Percentiles rank a stretch among this genome's conserved stretches.
Conservation (phyloP, 2,113 vertebrate genomes). For the Acrocephalus arundinaceus region DNA sequence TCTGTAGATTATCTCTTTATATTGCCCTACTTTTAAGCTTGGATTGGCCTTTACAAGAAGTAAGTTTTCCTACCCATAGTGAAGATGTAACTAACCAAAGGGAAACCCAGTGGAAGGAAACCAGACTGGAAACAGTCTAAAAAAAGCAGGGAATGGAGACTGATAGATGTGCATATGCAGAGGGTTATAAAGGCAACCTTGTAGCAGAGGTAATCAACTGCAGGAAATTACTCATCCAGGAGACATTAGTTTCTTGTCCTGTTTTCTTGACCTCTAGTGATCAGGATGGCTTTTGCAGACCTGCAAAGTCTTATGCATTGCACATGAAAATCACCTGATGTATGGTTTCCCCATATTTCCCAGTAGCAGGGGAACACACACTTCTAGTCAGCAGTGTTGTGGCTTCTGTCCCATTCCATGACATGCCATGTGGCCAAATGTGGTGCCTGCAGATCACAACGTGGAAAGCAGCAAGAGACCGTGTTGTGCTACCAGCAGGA, state of each 20-base stretch:
- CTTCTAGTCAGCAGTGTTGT: background rate
- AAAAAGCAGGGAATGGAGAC: background rate
- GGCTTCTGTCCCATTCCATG: background rate
- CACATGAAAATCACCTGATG: background rate
- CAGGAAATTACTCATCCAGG: background rate
- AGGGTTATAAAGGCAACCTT: background rate
- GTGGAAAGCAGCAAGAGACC: background rate
- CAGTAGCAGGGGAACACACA: background rate
- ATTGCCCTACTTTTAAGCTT: background rate
- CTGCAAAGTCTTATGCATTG: background rate
- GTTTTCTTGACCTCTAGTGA: background rate
- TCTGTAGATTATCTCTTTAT: background rate
- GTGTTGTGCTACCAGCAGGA: background rate
- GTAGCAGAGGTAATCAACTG: background rate
- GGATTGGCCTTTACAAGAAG: background rate
- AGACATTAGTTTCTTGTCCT: background rate
- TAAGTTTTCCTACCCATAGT: background rate
- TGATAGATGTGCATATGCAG: background rate
- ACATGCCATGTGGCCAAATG: background rate
- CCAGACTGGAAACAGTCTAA: background rate
- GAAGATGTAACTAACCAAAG: background rate
- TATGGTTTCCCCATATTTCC: background rate
- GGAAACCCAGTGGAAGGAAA: background rate
- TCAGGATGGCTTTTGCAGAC: background rate
- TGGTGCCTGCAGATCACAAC: background rate